Base-by-base conservation (phyloP, 2,113 vertebrate genomes). In the Nycticebus coucang region DNA sequence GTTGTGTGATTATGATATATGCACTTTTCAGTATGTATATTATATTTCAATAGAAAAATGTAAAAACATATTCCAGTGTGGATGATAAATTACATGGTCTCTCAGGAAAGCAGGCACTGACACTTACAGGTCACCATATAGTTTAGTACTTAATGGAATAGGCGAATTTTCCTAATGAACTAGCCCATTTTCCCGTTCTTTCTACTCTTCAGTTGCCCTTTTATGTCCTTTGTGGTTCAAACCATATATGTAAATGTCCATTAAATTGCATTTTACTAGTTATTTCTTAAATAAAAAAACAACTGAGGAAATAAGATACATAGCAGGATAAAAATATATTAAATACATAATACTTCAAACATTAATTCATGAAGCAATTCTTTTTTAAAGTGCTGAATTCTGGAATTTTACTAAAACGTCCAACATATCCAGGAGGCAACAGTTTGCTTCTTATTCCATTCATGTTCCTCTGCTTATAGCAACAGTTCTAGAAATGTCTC, bases 401-500 rank as follows among this genome's bases (percentile, higher is more conserved):
- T 93, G 33, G 9, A 80, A 84, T 89, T 94, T 68, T 87, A 22
- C 55, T 92, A 60, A 78, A 45, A 82, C 77, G 10, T 53, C n/a
- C 90, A 60, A 81, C 30, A 85, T 80, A 10, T 59, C 45, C 35
- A 33, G 4, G 30, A 60, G 28, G 13, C 28, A 57, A 33, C 18
- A 6, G 5, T 80, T 90, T 89, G 19, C 59, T 82, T 89, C 66
- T 82, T 69, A 69, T 85, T 91, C 22, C 12, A 59, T 69, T 57
- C 17, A 0, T 68, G 57, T 93, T 21, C 11, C 41, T 87, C 62
- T 95, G 80, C 9, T 81, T 94, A 33, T 80, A 74, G 50, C 64
- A 89, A 84, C 21, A 95, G 66, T 37, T 41, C 17, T 45, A 62
- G 87, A 93, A 90, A 75, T 87, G 55, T 82, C 88, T 92, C 62